Evolutionary conservation across 2,888 invertebrate species (phyloP), one percentile per base, ranked within the genome.

Genomic region (Tanytarsus gracilentus): DNA sequence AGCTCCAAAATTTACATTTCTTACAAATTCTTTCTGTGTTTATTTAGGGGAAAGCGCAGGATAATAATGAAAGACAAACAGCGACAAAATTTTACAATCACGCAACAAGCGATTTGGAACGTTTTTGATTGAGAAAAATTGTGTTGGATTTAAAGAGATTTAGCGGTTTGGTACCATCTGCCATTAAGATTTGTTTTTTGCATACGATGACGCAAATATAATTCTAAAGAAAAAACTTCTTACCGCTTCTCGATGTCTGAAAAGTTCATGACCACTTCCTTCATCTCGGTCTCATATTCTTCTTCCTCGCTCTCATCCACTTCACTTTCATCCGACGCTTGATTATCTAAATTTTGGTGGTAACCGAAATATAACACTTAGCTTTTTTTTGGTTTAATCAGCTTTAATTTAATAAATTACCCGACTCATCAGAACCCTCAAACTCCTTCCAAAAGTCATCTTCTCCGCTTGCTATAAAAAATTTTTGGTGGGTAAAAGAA

Each of bases 221-320:
- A 44, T 44, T 23, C 11, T 18, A 9, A 1, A 44, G 4, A 44
- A 21, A 36, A 36, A 6, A 23, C 21, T 18, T 44, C 55, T 39
- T 26, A 55, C 55, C 55, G 40, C 27, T 55, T 55, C 16, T 55
- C 55, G 16, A 55, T 21, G 11, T 55, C 55, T 11, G 39, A 11
- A 26, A 55, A 55, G n/a, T 52, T 30, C 52, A 52, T n/a, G 7
- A 21, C n/a, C 11, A 59, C 39, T 56, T 48, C 36, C n/a, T 36
- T 59, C 27, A 58, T 56, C 29, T 56, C 64, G 69, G 71, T 70
- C 77, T 78, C 77, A 67, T 77, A 77, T 62, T 76, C 76, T 26
- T 66, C 66, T 30, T 77, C 75, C 56, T 75, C 73, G 48, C 63
- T 63, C 4, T 63, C 62, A 16, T 64, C 56, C 16, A 63, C 63